A percentile compares a stretch with the other conserved stretches of the same genome.
phyloP scores from a whole-genome alignment of 1,140 invertebrate species.

The Metopolophium dirhodum region DNA sequence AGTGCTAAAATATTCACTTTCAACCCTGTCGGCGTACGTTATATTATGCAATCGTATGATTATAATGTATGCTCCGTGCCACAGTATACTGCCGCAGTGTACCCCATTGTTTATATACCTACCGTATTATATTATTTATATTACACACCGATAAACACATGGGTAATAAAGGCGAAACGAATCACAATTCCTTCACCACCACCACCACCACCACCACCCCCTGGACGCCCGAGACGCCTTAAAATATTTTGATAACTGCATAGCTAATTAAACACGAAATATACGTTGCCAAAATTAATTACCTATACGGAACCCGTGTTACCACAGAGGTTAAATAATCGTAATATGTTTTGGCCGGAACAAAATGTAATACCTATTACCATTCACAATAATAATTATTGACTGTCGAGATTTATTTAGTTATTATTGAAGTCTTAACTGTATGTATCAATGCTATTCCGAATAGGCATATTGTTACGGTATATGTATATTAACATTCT shows the following conservation, averaged over 20 bases:
- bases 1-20: background rate
- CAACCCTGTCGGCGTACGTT: background rate
- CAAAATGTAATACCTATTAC: background rate
- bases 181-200: background rate
- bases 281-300: background rate
- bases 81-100: background rate
- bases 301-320: background rate
- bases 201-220: too few relatives aligned
- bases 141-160: background rate
- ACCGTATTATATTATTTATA: background rate
- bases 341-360: background rate
- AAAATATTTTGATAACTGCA: background rate
- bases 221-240: background rate
- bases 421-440: too few relatives aligned
- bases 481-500: too few relatives aligned
- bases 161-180: background rate
- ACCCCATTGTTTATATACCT: background rate
- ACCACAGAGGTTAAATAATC: background rate
- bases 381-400: too few relatives aligned
- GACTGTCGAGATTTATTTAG: too few relatives aligned
- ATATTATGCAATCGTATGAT: conserved; percentile 4
- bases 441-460: too few relatives aligned
- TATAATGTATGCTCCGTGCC: background rate
- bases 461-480: too few relatives aligned
- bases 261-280: background rate